Base-by-base conservation (phyloP, 2,797 vertebrate species). In the Rallus crepitans region DNA sequence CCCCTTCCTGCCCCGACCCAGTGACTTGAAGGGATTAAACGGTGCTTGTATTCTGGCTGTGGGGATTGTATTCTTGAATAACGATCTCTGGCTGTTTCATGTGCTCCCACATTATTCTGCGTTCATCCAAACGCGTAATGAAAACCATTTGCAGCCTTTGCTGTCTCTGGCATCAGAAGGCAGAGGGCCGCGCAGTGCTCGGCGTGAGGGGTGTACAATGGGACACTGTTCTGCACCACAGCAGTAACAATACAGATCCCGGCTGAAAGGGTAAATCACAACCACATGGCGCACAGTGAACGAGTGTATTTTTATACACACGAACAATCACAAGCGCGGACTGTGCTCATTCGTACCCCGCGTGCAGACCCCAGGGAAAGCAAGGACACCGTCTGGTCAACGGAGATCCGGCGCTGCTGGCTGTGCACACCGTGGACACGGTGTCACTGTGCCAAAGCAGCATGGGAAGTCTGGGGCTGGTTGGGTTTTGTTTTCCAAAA, bases 121-220 rank as follows among this genome's bases (percentile, higher is more conserved):
- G 1, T 65, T 65, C 73, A 61, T n/a, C 69, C 63, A 50, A 72
- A 76, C 63, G 7, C 55, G 14, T 59, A 77, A 87, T 30, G 73
- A 59, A 72, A 94, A 75, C 65, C 63, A 66, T 39, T 48, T 59
- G 91, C 55, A 30, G 56, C 17, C 68, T 82, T 37, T 93, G 85
- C 45, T 79, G 53, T 53, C 63, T 33, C 73, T 65, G 57, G 72
- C 65, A 64, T 15, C 15, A 21, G 69, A 42, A 69, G 18, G 33
- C 35, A 25, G 50, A 39, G 60, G 71, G 55, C 53, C 50, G 59
- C 3, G 13, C 20, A 1, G 53, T 57, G 69, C 81, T 48, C 68
- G 37, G 48, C 4, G 2, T 59, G 2, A 14, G 83, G 47, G 69
- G 35, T 1, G 3, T 19, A 86, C 66, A 50, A 66, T 42, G 71